Evolutionary conservation across 2,797 vertebrate genomes (phyloP).

Genomic region (Lepilemur septentrionalis): DNA sequence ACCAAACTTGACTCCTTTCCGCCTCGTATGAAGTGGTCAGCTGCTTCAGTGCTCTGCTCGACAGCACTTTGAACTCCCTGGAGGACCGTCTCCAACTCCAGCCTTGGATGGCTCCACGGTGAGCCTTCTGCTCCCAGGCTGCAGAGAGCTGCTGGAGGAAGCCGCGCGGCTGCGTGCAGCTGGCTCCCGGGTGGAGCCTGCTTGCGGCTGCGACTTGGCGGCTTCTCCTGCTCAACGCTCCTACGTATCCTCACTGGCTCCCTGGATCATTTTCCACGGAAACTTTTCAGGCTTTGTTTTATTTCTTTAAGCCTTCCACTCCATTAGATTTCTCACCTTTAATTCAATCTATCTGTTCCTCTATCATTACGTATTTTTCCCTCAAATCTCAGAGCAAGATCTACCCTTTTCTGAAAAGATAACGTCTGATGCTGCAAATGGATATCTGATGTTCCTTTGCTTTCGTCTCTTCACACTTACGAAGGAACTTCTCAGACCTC

Average conservation of each 20-base stretch:
- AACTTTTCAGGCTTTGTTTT: not conserved
- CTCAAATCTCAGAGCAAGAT: not conserved
- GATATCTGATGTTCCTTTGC: not conserved
- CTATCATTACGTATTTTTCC: not conserved
- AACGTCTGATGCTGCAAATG: not conserved
- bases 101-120: not conserved
- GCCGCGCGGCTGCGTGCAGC: not conserved
- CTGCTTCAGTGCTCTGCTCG: not conserved
- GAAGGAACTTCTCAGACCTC: not conserved
- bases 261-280: not conserved
- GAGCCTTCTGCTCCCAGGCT: not conserved
- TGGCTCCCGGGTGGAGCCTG: not conserved
- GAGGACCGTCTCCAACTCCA: not conserved
- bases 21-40: not conserved
- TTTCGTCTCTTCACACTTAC: not conserved
- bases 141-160: not conserved
- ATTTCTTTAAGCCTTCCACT: not conserved
- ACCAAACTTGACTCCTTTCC: not conserved
- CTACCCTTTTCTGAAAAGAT: not conserved
- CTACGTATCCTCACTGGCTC: not conserved
- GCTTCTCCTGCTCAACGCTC: accelerated
- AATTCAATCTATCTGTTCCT: not conserved
- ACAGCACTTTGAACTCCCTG: no score
- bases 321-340: not conserved
- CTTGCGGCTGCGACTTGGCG: not conserved